Conservation (phyloP, 1,140 invertebrate species). For the Brachystomella parvula region DNA sequence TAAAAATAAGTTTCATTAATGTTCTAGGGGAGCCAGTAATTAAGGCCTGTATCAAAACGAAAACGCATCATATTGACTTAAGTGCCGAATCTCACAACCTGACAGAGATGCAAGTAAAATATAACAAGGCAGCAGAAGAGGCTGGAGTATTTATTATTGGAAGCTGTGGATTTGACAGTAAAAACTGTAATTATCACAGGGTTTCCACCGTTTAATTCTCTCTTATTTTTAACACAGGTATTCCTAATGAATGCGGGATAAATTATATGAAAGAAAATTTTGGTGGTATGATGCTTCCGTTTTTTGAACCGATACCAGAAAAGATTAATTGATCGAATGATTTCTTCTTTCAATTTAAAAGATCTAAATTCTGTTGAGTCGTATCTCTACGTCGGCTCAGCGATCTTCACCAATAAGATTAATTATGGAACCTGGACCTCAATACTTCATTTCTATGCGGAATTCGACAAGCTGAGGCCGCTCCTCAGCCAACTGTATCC, state of each 20-base stretch:
- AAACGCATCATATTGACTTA: slow-evolving; percentile 82
- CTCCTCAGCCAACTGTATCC: slow-evolving; percentile 60
- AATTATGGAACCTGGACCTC: slow-evolving; percentile 79
- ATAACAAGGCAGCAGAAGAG: slow-evolving; percentile 65
- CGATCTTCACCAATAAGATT: slow-evolving; percentile 43
- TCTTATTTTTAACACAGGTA: slow-evolving; percentile 38
- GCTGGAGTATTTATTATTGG: slow-evolving; percentile 73
- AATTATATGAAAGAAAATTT: slow-evolving; percentile 66
- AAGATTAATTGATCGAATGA: neutral
- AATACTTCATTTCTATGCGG: slow-evolving; percentile 60
- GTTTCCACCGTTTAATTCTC: neutral
- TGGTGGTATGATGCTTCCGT: slow-evolving; percentile 48
- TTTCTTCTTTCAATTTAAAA: slow-evolving; percentile 44
- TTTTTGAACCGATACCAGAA: neutral
- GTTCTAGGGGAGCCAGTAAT: slow-evolving; percentile 64
- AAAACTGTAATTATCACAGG: neutral
- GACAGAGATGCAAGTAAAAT: slow-evolving; percentile 73
- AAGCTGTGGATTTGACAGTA: slow-evolving; percentile 76
- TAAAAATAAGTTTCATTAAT: neutral
- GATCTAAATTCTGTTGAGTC: slow-evolving; percentile 67
- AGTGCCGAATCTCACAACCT: slow-evolving; percentile 57
- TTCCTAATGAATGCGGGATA: slow-evolving; percentile 78
- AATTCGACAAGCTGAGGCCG: slow-evolving; percentile 52
- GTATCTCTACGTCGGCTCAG: slow-evolving; percentile 49
- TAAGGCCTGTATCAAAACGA: slow-evolving; percentile 70